These are phyloP conservation scores for Ficedula albicollis DNA, from an alignment of 2,797 vertebrate species.

Conservation along the genomic window DNA sequence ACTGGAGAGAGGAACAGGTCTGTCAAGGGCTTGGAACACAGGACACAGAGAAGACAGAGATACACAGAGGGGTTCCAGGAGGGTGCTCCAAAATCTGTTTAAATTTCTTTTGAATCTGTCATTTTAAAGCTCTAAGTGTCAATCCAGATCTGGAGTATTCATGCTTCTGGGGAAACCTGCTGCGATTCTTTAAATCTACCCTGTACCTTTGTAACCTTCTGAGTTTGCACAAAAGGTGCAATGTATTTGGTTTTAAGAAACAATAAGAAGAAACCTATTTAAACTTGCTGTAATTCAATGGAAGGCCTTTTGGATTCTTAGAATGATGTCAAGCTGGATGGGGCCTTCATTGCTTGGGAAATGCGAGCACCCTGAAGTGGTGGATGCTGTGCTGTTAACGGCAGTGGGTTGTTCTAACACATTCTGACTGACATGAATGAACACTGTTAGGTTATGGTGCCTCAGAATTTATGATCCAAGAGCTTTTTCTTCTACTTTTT, in stretches of 20 bases:
- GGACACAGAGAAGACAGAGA: not conserved
- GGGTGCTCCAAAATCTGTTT: not conserved
- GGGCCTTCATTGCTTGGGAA: not conserved
- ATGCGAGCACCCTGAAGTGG: not conserved
- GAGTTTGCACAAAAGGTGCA: not conserved
- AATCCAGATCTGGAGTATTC: not conserved
- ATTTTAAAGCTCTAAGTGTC: not conserved
- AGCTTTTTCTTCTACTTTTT: not conserved
- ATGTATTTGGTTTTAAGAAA: not conserved
- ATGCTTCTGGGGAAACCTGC: not conserved
- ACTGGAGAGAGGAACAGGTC: not conserved
- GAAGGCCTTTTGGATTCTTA: not conserved
- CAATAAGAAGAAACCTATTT: not conserved
- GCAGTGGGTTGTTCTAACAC: not conserved
- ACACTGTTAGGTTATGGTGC: not conserved
- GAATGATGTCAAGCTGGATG: not conserved
- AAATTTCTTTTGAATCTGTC: not conserved
- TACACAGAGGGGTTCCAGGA: not conserved
- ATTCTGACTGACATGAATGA: not conserved
- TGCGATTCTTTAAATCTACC: not conserved
- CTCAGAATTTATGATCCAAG: not conserved
- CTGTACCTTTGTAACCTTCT: not conserved
- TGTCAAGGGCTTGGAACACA: not conserved
- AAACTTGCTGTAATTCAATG: not conserved
- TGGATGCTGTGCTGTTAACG: not conserved